Evolutionary conservation across 2,888 invertebrate genomes (phyloP).

Genomic region (Andrena bicolor): DNA sequence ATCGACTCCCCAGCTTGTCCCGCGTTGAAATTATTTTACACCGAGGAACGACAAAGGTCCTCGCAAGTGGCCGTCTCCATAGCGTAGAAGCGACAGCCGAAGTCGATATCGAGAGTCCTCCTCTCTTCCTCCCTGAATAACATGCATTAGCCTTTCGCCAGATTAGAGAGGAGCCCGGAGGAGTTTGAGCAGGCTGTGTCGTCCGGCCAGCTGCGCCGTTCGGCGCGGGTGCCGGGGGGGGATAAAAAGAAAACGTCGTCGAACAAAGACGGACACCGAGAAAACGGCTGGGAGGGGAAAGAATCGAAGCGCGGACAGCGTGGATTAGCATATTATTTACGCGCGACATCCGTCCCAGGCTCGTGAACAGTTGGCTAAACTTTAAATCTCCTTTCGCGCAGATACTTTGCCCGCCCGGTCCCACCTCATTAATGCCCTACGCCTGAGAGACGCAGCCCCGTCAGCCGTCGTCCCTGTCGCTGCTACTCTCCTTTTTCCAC

Average conservation of each 20-base stretch:
- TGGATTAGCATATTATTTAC: slow-evolving; percentile 84
- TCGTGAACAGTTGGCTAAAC: slow-evolving; percentile 79
- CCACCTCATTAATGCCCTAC: slow-evolving; percentile 66
- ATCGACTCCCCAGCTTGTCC: slow-evolving; percentile 19
- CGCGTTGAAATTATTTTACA: slow-evolving; percentile 48
- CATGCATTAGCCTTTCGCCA: slow-evolving; percentile 75
- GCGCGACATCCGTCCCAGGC: slow-evolving; percentile 63
- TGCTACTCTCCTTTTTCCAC: slow-evolving; percentile 25
- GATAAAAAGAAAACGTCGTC: slow-evolving; percentile 10
- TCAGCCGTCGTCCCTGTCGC: slow-evolving; percentile 3
- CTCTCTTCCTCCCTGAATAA: slow-evolving; percentile 68
- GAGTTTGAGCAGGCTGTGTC: slow-evolving; percentile 43
- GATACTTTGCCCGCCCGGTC: slow-evolving; percentile 73
- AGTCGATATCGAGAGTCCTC: slow-evolving; percentile 68
- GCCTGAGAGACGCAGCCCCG: slow-evolving; percentile 45
- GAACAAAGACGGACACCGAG: slow-evolving; percentile 17
- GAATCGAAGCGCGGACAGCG: slow-evolving; percentile 57
- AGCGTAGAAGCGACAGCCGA: slow-evolving; percentile 45
- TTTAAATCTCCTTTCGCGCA: slow-evolving; percentile 83
- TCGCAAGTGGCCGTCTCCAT: not conserved
- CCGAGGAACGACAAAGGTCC: slow-evolving; percentile 36
- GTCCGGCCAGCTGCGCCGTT: slow-evolving; percentile 31
- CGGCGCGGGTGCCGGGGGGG: not conserved
- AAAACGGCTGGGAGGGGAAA: not conserved
- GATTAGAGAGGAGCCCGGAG: slow-evolving; percentile 65